Evolutionary conservation across 2,797 vertebrate species (phyloP), one percentile per base, ranked within the genome.

Genomic region (Setipinna tenuifilis): DNA sequence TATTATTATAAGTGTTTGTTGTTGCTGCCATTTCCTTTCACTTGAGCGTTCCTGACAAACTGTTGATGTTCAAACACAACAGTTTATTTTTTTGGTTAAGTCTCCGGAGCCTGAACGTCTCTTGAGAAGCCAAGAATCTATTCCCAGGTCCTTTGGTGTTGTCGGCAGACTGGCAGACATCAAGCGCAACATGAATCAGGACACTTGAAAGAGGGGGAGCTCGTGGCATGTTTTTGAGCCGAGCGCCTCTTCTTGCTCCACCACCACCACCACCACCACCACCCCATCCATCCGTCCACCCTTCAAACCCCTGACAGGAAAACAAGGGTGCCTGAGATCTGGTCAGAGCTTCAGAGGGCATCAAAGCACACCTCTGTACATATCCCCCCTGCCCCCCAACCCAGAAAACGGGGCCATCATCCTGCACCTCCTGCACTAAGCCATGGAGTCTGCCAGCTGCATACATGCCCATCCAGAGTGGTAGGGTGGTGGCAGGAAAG

Each of bases 181-280:
- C 91, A 83, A 86, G 84, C 88, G 89, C 89, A 87, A 90, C 89
- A 87, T 89, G 78, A 88, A 86, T 88, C 84, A 80, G 81, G 86
- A 87, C 57, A 86, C 84, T 85, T 84, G 71, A 85, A 87, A 87
- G 85, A 83, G 11, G 25, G 65, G 28, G 21, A 31, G n/a, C 58
- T 84, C 50, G 35, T 46, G 57, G 86, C 16, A 17, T 83, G 80
- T 83, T 85, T 57, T 80, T 78, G 71, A 78, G 71, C 75, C 7
- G 16, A 82, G 81, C 83, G 44, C 57, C n/a, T 68, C 65, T 44
- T 57, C 25, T 21, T 54, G 50, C 25, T 9, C 46, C 84, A 59
- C 5, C 16, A 41, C 59, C 46, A 46, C 41, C 71, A 82, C 46
- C 3, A 21, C 23, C 71, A 17, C 14, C 35, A 31, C 17, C 71